These are phyloP conservation scores for Vultur gryphus DNA, from an alignment of 2,797 vertebrate genomes.

Conservation along the genomic window DNA sequence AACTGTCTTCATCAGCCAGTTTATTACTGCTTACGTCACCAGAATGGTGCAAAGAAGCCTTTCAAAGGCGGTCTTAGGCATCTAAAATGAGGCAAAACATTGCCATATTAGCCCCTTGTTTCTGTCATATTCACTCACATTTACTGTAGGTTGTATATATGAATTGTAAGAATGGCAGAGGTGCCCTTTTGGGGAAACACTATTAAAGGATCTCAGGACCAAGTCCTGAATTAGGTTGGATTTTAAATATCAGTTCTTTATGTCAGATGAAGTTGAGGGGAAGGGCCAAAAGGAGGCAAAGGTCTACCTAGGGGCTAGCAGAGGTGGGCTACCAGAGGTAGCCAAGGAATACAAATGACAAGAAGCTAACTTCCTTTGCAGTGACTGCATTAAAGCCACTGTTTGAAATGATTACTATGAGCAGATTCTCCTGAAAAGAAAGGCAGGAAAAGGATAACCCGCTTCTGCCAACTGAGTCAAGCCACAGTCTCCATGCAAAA, in stretches of 20 bases:
- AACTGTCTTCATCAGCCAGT: background rate
- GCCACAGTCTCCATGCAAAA: slow-evolving; percentile 36
- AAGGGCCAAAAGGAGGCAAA: background rate
- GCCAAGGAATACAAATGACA: background rate
- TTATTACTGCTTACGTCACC: background rate
- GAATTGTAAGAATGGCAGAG: background rate
- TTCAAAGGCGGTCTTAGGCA: background rate
- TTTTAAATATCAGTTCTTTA: background rate
- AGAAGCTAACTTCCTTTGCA: background rate
- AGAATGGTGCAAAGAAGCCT: background rate
- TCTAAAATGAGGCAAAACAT: background rate
- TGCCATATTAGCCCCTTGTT: background rate
- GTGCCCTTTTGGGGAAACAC: background rate
- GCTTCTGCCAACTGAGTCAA: slow-evolving; percentile 48
- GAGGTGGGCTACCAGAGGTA: background rate
- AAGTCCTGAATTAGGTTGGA: background rate
- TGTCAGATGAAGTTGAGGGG: background rate
- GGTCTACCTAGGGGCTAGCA: background rate
- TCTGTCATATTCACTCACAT: background rate
- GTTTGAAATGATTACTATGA: background rate
- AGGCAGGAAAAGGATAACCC: slow-evolving; percentile 59
- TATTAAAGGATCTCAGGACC: background rate
- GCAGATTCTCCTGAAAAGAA: slow-evolving; percentile 14
- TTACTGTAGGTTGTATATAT: background rate
- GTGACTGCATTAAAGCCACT: background rate